These are phyloP conservation scores for Rhogogaster chlorosoma DNA, from an alignment of 2,888 invertebrate species.

Conservation along the genomic window DNA sequence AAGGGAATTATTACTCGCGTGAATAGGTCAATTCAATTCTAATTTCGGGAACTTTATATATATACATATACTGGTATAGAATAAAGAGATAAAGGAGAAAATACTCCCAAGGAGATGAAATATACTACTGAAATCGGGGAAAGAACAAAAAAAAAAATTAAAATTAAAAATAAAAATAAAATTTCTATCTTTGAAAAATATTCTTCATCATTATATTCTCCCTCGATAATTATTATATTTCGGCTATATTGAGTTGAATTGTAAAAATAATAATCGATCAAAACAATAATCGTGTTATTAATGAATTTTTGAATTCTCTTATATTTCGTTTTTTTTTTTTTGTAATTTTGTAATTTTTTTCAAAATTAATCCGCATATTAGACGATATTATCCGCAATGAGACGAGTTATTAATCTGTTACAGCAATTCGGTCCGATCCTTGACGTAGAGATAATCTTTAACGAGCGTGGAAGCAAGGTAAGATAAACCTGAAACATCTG, in stretches of 20 bases:
- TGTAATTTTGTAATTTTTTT: not conserved
- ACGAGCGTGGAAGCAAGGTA: conserved; percentile 99
- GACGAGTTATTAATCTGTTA: conserved; percentile 75
- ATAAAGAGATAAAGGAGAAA: not conserved
- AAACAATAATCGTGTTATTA: too few species aligned
- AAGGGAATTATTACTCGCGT: not conserved
- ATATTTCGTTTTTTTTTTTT: too few species aligned
- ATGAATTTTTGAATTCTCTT: too few species aligned
- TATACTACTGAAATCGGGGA: not conserved
- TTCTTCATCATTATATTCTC: too few species aligned
- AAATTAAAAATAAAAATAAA: not conserved
- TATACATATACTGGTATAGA: too few species aligned
- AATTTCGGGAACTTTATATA: not conserved
- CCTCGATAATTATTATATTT: too few species aligned
- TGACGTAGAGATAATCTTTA: conserved; percentile 99
- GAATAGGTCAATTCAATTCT: not conserved
- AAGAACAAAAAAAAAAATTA: not conserved
- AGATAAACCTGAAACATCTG: conserved; percentile 76
- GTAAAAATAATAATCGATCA: too few species aligned
- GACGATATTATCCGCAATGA: not conserved
- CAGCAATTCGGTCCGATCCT: conserved; percentile 99
- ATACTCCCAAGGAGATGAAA: too few species aligned
- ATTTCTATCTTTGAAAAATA: too few species aligned
- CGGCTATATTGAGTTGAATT: too few species aligned
- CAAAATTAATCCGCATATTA: conserved; percentile 69